phyloP scores from a whole-genome alignment of 2,888 invertebrate species.

The Tachina fera region DNA sequence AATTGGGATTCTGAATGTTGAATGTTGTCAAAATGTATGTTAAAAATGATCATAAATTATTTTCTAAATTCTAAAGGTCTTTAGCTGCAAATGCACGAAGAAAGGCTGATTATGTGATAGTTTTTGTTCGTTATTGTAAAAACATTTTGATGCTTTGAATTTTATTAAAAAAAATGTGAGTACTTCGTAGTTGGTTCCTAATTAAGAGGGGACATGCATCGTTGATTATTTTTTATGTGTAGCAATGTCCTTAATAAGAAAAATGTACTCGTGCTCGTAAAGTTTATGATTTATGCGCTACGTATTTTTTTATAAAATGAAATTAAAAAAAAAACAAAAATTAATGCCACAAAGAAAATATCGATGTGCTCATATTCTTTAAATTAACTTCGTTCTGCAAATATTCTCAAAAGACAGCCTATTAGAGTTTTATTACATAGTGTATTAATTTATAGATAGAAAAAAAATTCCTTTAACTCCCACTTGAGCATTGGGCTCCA shows the following conservation, averaged over 20 bases:
- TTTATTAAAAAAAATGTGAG: conserved; percentile 25
- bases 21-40: conserved; percentile 68
- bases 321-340: conserved; percentile 32
- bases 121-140: conserved; percentile 7
- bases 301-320: conserved; percentile 32
- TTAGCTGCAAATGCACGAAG: conserved; percentile 39
- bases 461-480: too few species aligned
- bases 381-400: background rate
- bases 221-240: conserved; percentile 50
- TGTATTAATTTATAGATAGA: background rate
- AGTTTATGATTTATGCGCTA: conserved; percentile 62
- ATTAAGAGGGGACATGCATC: conserved; percentile 70
- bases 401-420: background rate
- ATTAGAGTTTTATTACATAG: background rate
- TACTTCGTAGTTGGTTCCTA: conserved; percentile 48
- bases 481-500: too few species aligned
- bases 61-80: conserved; percentile 17
- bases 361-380: background rate
- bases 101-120: conserved; percentile 37
- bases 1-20: conserved; percentile 64
- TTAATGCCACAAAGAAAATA: conserved; percentile 42
- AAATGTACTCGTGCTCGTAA: conserved; percentile 28
- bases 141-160: background rate
- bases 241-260: conserved; percentile 61
- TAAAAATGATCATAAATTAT: conserved; percentile 70